Conservation (phyloP, 1,140 invertebrate genomes). For the Leptinotarsa defecta region DNA sequence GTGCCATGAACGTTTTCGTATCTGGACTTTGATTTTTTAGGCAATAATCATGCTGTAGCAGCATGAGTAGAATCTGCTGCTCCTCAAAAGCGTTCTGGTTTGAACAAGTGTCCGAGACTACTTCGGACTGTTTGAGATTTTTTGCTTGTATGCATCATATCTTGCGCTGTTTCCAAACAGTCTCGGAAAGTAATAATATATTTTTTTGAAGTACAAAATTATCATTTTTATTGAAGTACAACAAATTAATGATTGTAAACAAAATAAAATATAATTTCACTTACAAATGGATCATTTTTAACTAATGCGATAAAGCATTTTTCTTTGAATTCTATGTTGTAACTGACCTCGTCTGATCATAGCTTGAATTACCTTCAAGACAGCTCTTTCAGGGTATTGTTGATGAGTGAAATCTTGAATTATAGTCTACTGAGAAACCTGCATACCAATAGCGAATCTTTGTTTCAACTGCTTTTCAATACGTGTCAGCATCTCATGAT, state of each 20-base stretch:
- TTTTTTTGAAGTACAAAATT: background rate
- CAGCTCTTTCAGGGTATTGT: slow-evolving; percentile 87
- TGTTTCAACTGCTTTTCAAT: slow-evolving; percentile 96
- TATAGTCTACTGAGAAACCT: slow-evolving; percentile 93
- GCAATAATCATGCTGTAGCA: no score
- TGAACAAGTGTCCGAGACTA: no score
- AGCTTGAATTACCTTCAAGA: slow-evolving; percentile 88
- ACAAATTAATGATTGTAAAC: slow-evolving; percentile 7
- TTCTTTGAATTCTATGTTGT: slow-evolving; percentile 93
- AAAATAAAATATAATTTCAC: slow-evolving; percentile 8
- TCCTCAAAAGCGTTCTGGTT: no score
- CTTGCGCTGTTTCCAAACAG: no score
- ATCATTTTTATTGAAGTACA: slow-evolving; percentile 3
- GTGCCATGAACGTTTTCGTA: no score
- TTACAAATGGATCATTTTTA: slow-evolving; percentile 7
- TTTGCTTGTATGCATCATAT: no score
- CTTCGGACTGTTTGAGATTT: no score
- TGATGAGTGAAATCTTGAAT: slow-evolving; percentile 92
- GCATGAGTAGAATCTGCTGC: no score
- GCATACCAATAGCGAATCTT: slow-evolving; percentile 93
- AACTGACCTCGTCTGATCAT: slow-evolving; percentile 95
- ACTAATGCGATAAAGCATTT: slow-evolving; percentile 92
- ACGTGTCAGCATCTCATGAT: slow-evolving; percentile 84
- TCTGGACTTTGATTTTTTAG: no score
- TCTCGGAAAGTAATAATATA: no score